Base-by-base conservation (phyloP, 2,113 vertebrate species). In the Micronisus gabar region DNA sequence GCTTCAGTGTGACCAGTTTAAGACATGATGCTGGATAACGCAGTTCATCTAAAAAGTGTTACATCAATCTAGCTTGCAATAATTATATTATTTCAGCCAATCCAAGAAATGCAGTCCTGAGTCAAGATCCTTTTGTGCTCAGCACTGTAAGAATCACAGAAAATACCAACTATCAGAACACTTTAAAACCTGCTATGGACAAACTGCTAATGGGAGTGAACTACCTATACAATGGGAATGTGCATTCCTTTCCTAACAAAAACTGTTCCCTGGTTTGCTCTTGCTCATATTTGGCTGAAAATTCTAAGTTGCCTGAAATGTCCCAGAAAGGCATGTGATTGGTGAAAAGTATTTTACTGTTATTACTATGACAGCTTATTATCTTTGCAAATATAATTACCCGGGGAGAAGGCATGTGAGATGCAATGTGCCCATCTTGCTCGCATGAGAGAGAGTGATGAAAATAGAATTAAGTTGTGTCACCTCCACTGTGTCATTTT, bases 401-500 rank as follows among this genome's bases (percentile, higher is more conserved):
- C 88, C 18, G 56, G 56, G 82, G 72, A 67, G 55, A 67, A 86
- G 72, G 18, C 81, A 43, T 5, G 59, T 62, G 85, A 84, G 81
- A 40, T 23, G 86, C 86, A 62, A 67, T 82, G 38, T 45, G 70
- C 78, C 81, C 76, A 53, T 48, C 88, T 38, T 30, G 61, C 92
- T 91, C 29, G 29, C 86, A 13, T 15, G 52, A 75, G 80, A 86
- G 71, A 38, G 58, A 21, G 70, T 7, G 10, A 91, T 58, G 93
- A 59, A 90, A 95, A 68, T 41, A 79, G 61, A 79, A 96, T 93
- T 55, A 84, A 88, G 87, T 75, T 15, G 76, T 92, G 95, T 91
- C 97, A 96, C 93, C 96, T 93, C 91, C 84, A 87, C 81, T 65
- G 78, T 97, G 95, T 82, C 62, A 25, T 76, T 95, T 87, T 70